Evolutionary conservation across 2,113 vertebrate genomes (phyloP).

Genomic region (Anolis sagrei): DNA sequence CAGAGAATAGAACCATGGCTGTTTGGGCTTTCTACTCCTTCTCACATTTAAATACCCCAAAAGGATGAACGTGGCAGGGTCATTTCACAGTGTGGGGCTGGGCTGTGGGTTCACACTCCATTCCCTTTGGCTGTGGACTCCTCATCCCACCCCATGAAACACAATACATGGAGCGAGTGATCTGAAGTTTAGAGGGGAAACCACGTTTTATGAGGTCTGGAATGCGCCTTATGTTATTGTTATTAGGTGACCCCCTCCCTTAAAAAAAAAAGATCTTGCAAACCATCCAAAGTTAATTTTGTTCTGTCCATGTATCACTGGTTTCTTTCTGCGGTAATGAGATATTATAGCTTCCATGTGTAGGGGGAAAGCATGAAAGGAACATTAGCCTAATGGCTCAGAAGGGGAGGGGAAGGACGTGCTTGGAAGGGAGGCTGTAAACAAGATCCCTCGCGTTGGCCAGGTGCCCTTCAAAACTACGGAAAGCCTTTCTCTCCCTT

Average conservation of each 20-base stretch:
- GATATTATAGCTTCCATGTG: slow-evolving; percentile 66
- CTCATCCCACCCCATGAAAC: slow-evolving; percentile 55
- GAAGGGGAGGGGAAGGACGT: slow-evolving; percentile 4
- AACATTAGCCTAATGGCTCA: slow-evolving; percentile 57
- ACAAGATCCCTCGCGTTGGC: slow-evolving; percentile 44
- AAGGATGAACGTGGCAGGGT: slow-evolving; percentile 28
- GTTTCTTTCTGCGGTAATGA: slow-evolving; percentile 52
- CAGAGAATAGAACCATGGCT: too few relatives aligned
- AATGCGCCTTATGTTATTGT: not conserved
- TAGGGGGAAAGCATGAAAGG: slow-evolving; percentile 48
- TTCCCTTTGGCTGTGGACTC: slow-evolving; percentile 33
- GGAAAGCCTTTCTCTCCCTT: slow-evolving; percentile 1
- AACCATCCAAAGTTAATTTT: slow-evolving; percentile 43
- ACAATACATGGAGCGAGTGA: slow-evolving; percentile 48
- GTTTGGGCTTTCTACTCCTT: too few relatives aligned
- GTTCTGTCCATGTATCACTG: slow-evolving; percentile 46
- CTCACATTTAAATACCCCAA: not conserved
- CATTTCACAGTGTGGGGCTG: slow-evolving; percentile 38
- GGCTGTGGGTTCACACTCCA: slow-evolving; percentile 27
- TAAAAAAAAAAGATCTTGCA: not conserved
- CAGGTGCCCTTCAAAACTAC: slow-evolving; percentile 30
- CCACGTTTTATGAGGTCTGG: not conserved
- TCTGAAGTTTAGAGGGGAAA: slow-evolving; percentile 44
- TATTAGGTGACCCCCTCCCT: not conserved
- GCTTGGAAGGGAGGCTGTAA: slow-evolving; percentile 10